Evolutionary conservation across 2,888 invertebrate species (phyloP).

Genomic region (Rugalucina vietnamica): DNA sequence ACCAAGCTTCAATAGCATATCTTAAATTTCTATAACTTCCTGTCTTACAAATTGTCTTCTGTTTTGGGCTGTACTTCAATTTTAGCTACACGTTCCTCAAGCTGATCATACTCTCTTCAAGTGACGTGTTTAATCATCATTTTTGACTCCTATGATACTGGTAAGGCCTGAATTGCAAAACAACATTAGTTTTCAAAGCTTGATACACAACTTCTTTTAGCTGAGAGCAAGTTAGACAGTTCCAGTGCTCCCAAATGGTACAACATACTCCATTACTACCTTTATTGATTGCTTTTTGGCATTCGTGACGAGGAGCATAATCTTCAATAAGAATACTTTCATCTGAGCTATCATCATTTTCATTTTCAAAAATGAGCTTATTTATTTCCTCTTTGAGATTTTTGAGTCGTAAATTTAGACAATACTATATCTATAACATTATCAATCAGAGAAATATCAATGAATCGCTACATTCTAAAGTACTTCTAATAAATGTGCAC

Average conservation of each 20-base stretch:
- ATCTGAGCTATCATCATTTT: neutral
- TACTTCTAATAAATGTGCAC: too few species aligned
- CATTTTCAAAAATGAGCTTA: neutral
- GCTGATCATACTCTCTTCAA: neutral
- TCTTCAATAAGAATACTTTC: neutral
- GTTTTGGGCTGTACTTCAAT: neutral
- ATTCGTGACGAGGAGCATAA: neutral
- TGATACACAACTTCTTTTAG: neutral
- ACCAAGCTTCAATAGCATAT: neutral
- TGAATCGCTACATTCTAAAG: too few species aligned
- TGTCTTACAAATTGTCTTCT: neutral
- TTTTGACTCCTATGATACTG: neutral
- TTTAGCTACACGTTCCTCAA: neutral
- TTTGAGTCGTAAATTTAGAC: too few species aligned
- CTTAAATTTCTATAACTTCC: neutral
- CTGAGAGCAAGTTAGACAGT: neutral
- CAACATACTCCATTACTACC: neutral
- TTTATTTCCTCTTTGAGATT: neutral
- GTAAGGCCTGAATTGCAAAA: neutral
- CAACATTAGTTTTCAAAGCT: neutral
- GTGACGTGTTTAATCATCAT: neutral
- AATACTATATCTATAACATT: too few species aligned
- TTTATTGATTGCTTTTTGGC: neutral
- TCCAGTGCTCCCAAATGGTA: neutral
- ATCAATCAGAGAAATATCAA: too few species aligned